Evolutionary conservation across 2,113 vertebrate genomes (phyloP).

Genomic region (Actenoides lindsayi): DNA sequence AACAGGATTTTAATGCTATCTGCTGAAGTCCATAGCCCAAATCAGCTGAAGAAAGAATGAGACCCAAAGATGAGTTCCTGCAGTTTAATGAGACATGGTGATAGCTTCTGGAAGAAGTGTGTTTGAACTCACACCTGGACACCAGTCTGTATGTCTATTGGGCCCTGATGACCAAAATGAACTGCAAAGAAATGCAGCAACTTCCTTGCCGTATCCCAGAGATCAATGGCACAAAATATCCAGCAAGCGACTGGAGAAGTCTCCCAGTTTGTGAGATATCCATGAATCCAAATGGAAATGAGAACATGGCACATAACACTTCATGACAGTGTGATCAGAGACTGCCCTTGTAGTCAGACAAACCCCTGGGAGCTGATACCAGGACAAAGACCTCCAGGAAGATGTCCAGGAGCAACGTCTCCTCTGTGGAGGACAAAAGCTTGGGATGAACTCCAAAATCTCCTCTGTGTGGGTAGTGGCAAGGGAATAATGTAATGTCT

Average conservation of each 20-base stretch:
- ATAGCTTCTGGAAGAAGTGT: not conserved
- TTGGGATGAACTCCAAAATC: not conserved
- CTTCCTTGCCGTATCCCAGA: not conserved
- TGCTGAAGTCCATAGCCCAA: not conserved
- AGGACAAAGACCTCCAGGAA: not conserved
- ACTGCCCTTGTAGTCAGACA: not conserved
- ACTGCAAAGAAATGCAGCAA: not conserved
- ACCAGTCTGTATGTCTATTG: not conserved
- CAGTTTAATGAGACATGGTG: not conserved
- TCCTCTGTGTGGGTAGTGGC: not conserved
- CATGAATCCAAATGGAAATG: not conserved
- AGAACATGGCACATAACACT: not conserved
- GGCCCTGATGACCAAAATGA: not conserved
- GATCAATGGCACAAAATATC: not conserved
- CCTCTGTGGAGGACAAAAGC: not conserved
- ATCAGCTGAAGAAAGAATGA: not conserved
- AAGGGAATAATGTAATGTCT: not conserved
- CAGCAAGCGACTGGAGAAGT: not conserved
- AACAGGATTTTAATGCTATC: not conserved
- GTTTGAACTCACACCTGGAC: not conserved
- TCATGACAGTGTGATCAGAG: not conserved
- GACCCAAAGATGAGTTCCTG: not conserved
- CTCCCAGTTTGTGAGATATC: not conserved
- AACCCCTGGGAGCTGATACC: not conserved
- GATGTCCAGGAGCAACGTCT: not conserved